These are phyloP conservation scores for Papilio polytes DNA, from an alignment of 1,140 invertebrate species.

Conservation along the genomic window DNA sequence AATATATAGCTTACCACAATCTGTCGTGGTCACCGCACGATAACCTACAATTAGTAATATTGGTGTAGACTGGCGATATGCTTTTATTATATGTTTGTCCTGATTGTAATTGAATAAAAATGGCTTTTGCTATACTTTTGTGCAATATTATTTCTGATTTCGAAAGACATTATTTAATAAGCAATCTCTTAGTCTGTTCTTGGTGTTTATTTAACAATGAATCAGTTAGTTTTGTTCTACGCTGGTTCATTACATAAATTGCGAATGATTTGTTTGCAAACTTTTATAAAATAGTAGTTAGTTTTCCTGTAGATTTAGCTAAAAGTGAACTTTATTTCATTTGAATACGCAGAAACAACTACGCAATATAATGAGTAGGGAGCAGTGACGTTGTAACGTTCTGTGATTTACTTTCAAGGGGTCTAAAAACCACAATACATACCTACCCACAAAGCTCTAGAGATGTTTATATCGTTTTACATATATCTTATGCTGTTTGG, in stretches of 20 bases:
- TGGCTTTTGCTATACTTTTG: neutral
- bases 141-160: neutral
- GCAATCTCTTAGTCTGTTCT: neutral
- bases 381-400: neutral
- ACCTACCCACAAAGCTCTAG: too few relatives aligned
- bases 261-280: neutral
- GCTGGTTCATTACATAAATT: too few relatives aligned
- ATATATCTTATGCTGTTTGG: too few relatives aligned
- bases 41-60: slow-evolving; percentile 48
- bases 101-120: neutral
- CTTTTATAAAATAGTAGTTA: too few relatives aligned
- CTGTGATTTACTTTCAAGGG: neutral
- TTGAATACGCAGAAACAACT: neutral
- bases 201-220: neutral
- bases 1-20: slow-evolving; percentile 13
- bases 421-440: neutral
- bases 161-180: neutral
- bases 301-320: neutral
- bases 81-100: neutral
- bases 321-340: neutral
- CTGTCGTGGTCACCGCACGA: slow-evolving; percentile 27
- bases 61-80: slow-evolving; percentile 23
- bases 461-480: too few relatives aligned
- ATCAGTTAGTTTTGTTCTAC: neutral
- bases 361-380: neutral